These are phyloP conservation scores for Epirrita christyi DNA, from an alignment of 2,888 invertebrate genomes.

Conservation along the genomic window DNA sequence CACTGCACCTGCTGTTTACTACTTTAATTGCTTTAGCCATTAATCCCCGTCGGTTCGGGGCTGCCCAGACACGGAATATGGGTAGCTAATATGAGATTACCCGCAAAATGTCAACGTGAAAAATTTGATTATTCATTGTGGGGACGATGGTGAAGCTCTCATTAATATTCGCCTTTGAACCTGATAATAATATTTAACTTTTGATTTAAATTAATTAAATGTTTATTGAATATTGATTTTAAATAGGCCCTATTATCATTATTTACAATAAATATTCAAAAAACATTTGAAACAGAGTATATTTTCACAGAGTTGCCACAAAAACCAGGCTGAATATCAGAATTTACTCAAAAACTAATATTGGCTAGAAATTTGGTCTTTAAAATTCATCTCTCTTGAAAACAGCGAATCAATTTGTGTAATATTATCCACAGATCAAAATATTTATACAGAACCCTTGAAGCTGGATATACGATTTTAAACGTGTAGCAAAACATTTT, in stretches of 20 bases:
- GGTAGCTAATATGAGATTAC: constrained; percentile 50
- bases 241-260: no score
- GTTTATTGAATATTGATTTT: no score
- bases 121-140: constrained; percentile 41
- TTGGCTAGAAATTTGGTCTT: no score
- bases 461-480: neutral
- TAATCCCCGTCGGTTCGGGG: constrained; percentile 70
- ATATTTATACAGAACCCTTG: neutral
- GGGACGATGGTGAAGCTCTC: constrained; percentile 10
- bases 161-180: neutral
- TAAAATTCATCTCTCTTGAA: neutral
- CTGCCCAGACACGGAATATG: constrained; percentile 59
- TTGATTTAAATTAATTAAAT: no score
- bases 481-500: constrained; percentile 7
- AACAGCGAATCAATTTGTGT: constrained; percentile 2
- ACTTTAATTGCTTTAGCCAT: constrained; percentile 78
- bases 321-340: no score
- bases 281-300: no score
- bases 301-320: no score
- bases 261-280: no score
- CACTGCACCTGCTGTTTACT: constrained; percentile 78
- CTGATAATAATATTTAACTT: no score
- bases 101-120: constrained; percentile 47
- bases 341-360: no score
- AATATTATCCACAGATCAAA: constrained; percentile 2